Evolutionary conservation across 2,113 vertebrate species (phyloP), one percentile per base, ranked within the genome.

Genomic region (Pseudonaja textilis): DNA sequence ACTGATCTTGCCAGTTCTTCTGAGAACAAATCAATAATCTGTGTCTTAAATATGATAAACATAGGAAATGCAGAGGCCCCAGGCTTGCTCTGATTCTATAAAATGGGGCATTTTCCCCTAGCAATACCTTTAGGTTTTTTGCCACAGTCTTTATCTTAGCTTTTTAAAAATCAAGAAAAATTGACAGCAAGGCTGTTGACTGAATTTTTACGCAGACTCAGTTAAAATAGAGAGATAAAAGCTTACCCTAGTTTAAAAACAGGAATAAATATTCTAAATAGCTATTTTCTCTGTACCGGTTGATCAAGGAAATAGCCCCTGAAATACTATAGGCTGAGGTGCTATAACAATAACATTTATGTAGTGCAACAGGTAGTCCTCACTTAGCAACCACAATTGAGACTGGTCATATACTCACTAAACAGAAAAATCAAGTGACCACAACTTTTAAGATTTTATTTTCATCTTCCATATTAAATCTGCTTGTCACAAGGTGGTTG

Each of bases 101-200:
- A 89, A 89, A 25, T 7, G 12, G 88, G 90, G 61, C 0, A 0
- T 89, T 95, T 92, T 87, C 50, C 92, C 88, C 91, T 50, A 88
- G 93, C 95, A 85, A 6, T 56, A 88, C 47, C 86, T 92, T 22
- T 89, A 93, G 94, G 90, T n/a, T 69, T 87, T 95, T 96, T 95
- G 89, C 95, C 92, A 85, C 91, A 95, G 69, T 93, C 95, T 96
- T 96, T 90, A 1, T 10, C 0, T 91, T 97, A 96, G 96, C 95
- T 26, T 90, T 88, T 92, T 9, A 0, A 3, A 91, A 86, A 20
- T 22, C 88, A 93, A 95, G 9, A 93, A 94, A 93, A 90, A 42
- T 2, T 95, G 94, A 94, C 89, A 85, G 55, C 0, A 0, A 1
- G 34, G n/a, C 0, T 11, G 50, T 91, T 91, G 20, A 90, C 92